These are phyloP conservation scores for Xerus rutilus DNA, from an alignment of 2,797 vertebrate species.

Conservation along the genomic window DNA sequence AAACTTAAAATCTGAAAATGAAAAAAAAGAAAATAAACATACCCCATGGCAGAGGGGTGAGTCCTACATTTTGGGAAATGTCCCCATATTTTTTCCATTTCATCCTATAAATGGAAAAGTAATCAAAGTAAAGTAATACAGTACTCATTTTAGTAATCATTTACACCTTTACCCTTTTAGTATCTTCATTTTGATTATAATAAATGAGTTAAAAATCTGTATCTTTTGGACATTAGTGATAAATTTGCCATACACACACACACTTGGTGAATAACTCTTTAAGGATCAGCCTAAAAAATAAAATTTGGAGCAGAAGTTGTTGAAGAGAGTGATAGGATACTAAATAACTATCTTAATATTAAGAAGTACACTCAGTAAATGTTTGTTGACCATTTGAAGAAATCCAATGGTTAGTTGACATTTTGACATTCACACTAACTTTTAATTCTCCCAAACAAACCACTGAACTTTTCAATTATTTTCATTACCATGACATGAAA, in stretches of 20 bases:
- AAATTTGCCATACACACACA: not conserved
- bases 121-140: not conserved
- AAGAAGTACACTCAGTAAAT: not conserved
- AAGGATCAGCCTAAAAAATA: slow-evolving; percentile 35
- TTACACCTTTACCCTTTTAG: not conserved
- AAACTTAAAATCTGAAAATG: slow-evolving; percentile 50
- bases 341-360: not conserved
- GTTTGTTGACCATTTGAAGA: not conserved
- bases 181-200: not conserved
- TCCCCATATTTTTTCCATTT: slow-evolving; percentile 8
- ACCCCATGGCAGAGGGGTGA: slow-evolving; percentile 27
- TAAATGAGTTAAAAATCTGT: not conserved
- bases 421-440: not conserved
- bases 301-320: not conserved
- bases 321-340: not conserved
- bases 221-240: not conserved
- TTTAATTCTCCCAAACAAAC: slow-evolving; percentile 28
- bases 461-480: not conserved
- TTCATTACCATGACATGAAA: not conserved
- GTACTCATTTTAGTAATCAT: not conserved
- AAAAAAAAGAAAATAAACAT: slow-evolving; percentile 41
- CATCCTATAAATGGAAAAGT: slow-evolving; percentile 52
- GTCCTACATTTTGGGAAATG: not conserved
- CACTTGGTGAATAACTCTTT: not conserved
- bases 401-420: not conserved